Evolutionary conservation across 2,797 vertebrate species (phyloP).

Genomic region (Hemibagrus guttatus): DNA sequence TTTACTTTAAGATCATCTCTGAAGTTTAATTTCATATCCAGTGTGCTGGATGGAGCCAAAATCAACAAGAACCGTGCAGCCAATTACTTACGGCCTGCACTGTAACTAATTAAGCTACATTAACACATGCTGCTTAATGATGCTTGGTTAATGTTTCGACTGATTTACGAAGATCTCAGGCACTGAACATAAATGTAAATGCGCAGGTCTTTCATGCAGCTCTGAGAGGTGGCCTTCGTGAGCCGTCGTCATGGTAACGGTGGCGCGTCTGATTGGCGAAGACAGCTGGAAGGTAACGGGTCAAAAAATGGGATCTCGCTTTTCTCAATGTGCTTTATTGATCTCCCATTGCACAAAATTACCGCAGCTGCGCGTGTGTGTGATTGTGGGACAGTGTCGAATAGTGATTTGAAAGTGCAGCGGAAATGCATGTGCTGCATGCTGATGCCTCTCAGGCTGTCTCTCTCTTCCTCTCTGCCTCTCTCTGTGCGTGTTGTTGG

Average conservation of each 20-base stretch:
- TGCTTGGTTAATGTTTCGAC: slow-evolving; percentile 30
- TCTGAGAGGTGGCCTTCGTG: slow-evolving; percentile 49
- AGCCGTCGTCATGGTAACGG: slow-evolving; percentile 54
- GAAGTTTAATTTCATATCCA: background rate
- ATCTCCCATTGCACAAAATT: slow-evolving; percentile 55
- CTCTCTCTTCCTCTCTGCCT: background rate
- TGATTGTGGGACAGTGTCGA: slow-evolving; percentile 41
- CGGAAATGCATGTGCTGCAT: slow-evolving; percentile 43
- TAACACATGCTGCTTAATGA: slow-evolving; percentile 28
- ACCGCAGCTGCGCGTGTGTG: slow-evolving; percentile 34
- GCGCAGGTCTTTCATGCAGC: slow-evolving; percentile 40
- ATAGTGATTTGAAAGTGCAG: slow-evolving; percentile 46
- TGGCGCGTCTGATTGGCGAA: slow-evolving; percentile 50
- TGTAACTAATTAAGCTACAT: slow-evolving; percentile 39
- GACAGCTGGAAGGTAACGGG: slow-evolving; percentile 58
- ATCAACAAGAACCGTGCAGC: background rate
- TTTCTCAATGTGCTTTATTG: slow-evolving; percentile 53
- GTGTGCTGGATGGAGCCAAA: background rate
- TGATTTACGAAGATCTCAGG: slow-evolving; percentile 41
- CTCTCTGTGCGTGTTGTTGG: background rate
- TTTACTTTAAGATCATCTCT: slow-evolving; percentile 4
- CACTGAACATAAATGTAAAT: slow-evolving; percentile 30
- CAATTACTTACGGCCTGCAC: slow-evolving; percentile 20
- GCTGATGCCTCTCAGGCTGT: slow-evolving; percentile 18
- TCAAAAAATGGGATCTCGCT: slow-evolving; percentile 55